Base-by-base conservation (phyloP, 2,797 vertebrate genomes). In the Helicolenus hilgendorfi region DNA sequence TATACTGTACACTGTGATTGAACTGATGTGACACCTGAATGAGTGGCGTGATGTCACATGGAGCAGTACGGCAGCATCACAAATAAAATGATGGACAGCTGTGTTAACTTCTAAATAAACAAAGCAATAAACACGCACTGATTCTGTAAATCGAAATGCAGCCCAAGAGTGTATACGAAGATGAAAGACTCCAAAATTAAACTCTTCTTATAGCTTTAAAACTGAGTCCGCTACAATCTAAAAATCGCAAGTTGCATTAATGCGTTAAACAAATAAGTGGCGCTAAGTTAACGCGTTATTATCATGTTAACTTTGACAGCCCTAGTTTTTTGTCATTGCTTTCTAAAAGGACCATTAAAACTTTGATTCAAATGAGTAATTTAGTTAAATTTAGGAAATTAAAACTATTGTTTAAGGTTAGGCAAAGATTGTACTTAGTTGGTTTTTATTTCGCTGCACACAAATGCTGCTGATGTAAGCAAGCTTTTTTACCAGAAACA, bases 1-100 rank as follows among this genome's bases (percentile, higher is more conserved):
- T 20, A 53, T 53, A 55, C 56, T 76, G 41, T 38, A 38, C 4
- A 1, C 45, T 64, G 3, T 31, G 70, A 81, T 6, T 14, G 14
- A 41, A n/a, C 7, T 31, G 69, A 68, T 84, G 72, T 90, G 64
- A 84, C 86, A 86, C 29, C 72, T 79, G n/a, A 84, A 67, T 72
- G n/a, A 72, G 13, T 33, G 41, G 22, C 15, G 5, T 72, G 36
- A 38, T 77, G 71, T 70, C 82, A 56, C 58, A 11, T 31, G 60
- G 41, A 74, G n/a, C 58, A 11, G 4, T 18, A 13, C 15, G 56
- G 53, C 79, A 68, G 59, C 60, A 72, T 64, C 62, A 71, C 18
- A 60, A 49, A 79, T 71, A 27, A 35, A 60, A 78, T 79, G 11
- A 77, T 62, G 20, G 84, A 82, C 70, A 81, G 60, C 36, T 72